Percentiles rank a stretch among this genome's conserved stretches.
These are phyloP conservation scores for Athetis lepigone DNA, from an alignment of 2,888 invertebrate genomes.

Conservation along the genomic window DNA sequence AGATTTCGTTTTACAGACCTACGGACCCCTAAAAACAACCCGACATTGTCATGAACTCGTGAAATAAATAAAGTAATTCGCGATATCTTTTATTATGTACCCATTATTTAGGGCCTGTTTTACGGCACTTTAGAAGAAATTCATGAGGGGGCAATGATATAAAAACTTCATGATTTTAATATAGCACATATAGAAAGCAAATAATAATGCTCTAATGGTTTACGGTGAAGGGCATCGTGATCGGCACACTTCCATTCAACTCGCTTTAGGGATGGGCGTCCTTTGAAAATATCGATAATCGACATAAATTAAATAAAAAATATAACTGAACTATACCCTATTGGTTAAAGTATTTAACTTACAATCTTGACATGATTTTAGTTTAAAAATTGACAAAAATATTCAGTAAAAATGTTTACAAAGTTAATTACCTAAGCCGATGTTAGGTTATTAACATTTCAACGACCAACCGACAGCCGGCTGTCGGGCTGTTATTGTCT, in stretches of 20 bases:
- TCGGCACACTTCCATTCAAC: constrained; percentile 59
- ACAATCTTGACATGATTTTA: too few relatives aligned
- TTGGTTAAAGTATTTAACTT: too few relatives aligned
- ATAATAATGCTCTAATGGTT: constrained; percentile 42
- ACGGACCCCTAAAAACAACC: background rate
- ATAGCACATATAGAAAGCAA: constrained; percentile 25
- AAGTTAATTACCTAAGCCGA: too few relatives aligned
- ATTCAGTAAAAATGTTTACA: too few relatives aligned
- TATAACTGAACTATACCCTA: too few relatives aligned
- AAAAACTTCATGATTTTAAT: constrained; percentile 50
- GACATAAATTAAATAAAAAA: too few relatives aligned
- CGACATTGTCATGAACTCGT: constrained; percentile 14
- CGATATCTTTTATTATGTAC: constrained; percentile 38
- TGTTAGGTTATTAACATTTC: too few relatives aligned
- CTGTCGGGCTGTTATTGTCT: too few relatives aligned
- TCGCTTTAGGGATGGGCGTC: constrained; percentile 40
- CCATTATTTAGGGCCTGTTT: constrained; percentile 32
- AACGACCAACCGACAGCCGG: too few relatives aligned
- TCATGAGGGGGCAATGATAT: constrained; percentile 36
- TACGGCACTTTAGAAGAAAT: constrained; percentile 40
- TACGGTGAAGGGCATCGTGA: constrained; percentile 51
- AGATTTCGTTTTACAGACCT: too few relatives aligned
- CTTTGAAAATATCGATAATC: constrained; percentile 28
- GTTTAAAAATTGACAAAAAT: too few relatives aligned
- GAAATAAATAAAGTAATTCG: constrained; percentile 38